A percentile compares a stretch with the other conserved stretches of the same genome.
Evolutionary conservation across 2,888 invertebrate species (phyloP).

Genomic region (Drosophila pullipes): DNA sequence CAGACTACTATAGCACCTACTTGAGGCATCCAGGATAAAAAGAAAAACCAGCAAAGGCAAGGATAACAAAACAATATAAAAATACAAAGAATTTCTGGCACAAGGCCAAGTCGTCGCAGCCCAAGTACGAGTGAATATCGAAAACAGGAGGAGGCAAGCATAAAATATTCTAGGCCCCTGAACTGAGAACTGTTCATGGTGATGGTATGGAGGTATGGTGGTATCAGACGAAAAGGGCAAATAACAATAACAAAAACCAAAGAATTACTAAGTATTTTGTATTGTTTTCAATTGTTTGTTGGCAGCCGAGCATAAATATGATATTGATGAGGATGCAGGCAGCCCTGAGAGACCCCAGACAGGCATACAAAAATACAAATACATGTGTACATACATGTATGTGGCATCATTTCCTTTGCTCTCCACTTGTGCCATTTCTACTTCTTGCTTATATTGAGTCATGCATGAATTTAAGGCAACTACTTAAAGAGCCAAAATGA

Average conservation of each 20-base stretch:
- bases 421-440: not conserved
- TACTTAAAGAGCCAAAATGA: conserved; percentile 11
- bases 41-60: conserved; percentile 46
- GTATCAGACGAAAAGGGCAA: conserved; percentile 10
- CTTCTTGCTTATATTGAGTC: not conserved
- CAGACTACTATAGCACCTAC: not conserved
- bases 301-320: conserved; percentile 80
- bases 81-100: conserved; percentile 64
- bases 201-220: not conserved
- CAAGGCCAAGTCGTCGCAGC: conserved; percentile 67
- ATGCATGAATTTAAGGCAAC: conserved; percentile 37
- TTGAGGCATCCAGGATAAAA: conserved; percentile 50
- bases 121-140: conserved; percentile 49
- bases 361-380: conserved; percentile 4
- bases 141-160: conserved; percentile 38
- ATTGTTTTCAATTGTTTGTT: conserved; percentile 81
- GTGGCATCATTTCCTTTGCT: not conserved
- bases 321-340: conserved; percentile 69
- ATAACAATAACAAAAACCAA: conserved; percentile 61
- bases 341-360: conserved; percentile 33
- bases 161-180: conserved; percentile 49
- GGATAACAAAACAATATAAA: conserved; percentile 57
- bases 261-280: conserved; percentile 79
- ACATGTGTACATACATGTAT: conserved; percentile 1
- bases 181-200: not conserved